Evolutionary conservation across 2,888 invertebrate species (phyloP).

Genomic region (Cephus pulcher): DNA sequence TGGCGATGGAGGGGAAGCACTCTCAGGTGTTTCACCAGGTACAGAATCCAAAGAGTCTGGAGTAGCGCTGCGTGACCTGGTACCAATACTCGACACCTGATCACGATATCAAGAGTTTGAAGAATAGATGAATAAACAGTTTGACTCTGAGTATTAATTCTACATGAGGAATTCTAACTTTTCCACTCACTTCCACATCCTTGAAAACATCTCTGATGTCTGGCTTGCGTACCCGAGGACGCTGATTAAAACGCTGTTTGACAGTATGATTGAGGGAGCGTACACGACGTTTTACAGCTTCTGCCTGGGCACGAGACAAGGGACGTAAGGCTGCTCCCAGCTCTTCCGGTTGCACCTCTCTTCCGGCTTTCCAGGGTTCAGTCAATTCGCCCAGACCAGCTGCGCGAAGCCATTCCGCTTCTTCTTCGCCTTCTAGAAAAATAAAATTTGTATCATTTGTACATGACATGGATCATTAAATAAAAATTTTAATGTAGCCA

Average conservation of each 20-base stretch:
- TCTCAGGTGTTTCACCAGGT: constrained; percentile 69
- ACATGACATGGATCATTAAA: not conserved
- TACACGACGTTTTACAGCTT: constrained; percentile 81
- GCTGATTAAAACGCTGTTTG: constrained; percentile 67
- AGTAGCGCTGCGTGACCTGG: constrained; percentile 87
- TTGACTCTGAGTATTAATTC: not conserved
- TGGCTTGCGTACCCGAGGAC: constrained; percentile 73
- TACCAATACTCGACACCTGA: constrained; percentile 84
- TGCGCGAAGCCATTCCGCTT: constrained; percentile 80
- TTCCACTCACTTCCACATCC: constrained; percentile 77
- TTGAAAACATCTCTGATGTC: constrained; percentile 87
- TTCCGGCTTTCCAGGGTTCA: constrained; percentile 77
- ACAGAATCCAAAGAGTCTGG: constrained; percentile 89
- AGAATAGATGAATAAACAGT: not conserved
- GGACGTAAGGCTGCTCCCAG: constrained; percentile 70
- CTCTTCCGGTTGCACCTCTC: constrained; percentile 71
- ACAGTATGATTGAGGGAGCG: constrained; percentile 82
- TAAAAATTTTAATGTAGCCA: not conserved
- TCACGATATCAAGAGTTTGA: not conserved
- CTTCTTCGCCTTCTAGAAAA: constrained; percentile 77
- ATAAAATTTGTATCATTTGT: not conserved
- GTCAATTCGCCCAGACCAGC: constrained; percentile 80
- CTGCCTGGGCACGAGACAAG: constrained; percentile 79
- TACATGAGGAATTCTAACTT: not conserved
- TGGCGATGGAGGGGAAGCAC: constrained; percentile 62